Conservation (phyloP, 2,797 vertebrate species). For the Psittacula derbiana region DNA sequence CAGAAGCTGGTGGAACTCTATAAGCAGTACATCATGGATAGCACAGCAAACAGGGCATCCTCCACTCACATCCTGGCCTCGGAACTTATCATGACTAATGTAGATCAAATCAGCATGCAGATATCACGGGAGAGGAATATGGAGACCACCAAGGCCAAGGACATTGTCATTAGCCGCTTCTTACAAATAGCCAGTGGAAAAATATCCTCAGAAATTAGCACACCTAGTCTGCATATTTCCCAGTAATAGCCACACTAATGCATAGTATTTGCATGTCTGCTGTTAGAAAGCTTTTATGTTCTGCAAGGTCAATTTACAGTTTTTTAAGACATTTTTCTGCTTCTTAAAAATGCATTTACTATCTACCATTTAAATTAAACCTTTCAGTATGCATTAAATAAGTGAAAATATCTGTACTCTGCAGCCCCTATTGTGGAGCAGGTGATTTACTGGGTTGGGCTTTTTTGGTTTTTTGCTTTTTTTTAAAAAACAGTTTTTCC, state of each 20-base stretch:
- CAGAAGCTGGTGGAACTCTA: conserved; percentile 93
- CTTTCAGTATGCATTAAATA: not conserved
- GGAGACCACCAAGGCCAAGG: conserved; percentile 89
- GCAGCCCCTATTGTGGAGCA: not conserved
- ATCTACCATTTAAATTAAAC: not conserved
- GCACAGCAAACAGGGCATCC: conserved; percentile 74
- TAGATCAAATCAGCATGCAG: conserved; percentile 92
- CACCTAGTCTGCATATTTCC: conserved; percentile 92
- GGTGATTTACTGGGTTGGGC: not conserved
- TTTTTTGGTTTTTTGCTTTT: not conserved
- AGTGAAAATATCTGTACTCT: not conserved
- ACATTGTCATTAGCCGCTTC: conserved; percentile 91
- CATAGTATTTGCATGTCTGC: not conserved
- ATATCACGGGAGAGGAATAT: conserved; percentile 90
- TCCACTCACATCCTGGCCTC: conserved; percentile 87
- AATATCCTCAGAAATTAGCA: conserved; percentile 91
- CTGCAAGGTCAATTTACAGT: not conserved
- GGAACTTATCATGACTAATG: conserved; percentile 87
- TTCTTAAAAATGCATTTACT: not conserved
- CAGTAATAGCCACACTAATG: conserved; percentile 73
- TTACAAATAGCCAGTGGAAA: conserved; percentile 86
- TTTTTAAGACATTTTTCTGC: not conserved
- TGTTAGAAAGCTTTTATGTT: not conserved
- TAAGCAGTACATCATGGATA: conserved; percentile 92
- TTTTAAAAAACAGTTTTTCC: not conserved